Evolutionary conservation across 2,113 vertebrate genomes (phyloP), one percentile per base, ranked within the genome.

Genomic region (Butastur rufipennis): DNA sequence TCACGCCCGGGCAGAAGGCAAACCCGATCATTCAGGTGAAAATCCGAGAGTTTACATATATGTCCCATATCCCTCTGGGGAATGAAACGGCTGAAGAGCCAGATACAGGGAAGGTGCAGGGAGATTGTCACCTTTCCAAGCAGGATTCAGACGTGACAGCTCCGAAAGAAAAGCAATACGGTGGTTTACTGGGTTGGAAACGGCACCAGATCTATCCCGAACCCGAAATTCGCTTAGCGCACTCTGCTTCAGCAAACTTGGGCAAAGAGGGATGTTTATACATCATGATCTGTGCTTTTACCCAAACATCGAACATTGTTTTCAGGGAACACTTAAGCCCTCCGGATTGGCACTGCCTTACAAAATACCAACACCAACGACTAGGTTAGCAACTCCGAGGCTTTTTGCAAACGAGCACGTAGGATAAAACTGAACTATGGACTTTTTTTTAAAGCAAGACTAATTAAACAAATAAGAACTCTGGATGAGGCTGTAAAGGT

Each of bases 211-310:
- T 58, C 55, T 27, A 1, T 29, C n/a, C 36, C 26, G 21, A 48
- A 45, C 9, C 4, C 5, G 59, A 48, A 38, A 29, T 4, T 3
- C 5, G 11, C n/a, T 36, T 9, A 3, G 10, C 0, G 11, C 7
- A 2, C 48, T 45, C n/a, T 18, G 25, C 38, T 20, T 8, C 3
- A 15, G 58, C 7, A 50, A 50, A 47, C 18, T 22, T 23, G 10
- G 29, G 58, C 21, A 9, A 6, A 38, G 83, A 34, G 36, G 53
- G 32, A 18, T 43, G 73, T 47, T 77, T 32, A 45, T 27, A 47
- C 2, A 3, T 55, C 22, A 2, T 11, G n/a, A 65, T n/a, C 40
- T 52, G 17, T 40, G 23, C 81, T 83, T 62, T 73, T 59, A 78
- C n/a, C 78, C 81, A 42, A 61, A 17, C 73, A 61, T 61, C 73